Evolutionary conservation across 37 sponge, comb jelly and placozoan genomes (phyloP).

Genomic region (Diacarnus erythraeanus): DNA sequence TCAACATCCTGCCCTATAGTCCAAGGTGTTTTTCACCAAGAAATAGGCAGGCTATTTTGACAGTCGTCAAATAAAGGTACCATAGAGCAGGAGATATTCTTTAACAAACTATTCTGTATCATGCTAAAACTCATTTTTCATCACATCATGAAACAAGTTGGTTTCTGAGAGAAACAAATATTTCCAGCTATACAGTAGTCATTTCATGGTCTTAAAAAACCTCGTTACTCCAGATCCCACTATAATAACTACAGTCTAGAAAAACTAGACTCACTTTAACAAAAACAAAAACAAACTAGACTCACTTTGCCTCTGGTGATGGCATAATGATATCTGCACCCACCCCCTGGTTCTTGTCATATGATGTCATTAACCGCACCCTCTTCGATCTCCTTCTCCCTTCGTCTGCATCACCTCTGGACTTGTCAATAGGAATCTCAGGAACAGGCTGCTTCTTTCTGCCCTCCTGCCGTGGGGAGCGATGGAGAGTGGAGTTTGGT

Average conservation of each 20-base stretch:
- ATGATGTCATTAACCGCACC: not conserved
- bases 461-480: not conserved
- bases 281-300: not conserved
- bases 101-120: no score
- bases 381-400: not conserved
- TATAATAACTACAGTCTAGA: not conserved
- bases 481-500: not conserved
- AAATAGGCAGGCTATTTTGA: no score
- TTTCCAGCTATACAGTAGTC: no score
- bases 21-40: no score
- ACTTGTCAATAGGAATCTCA: not conserved
- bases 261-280: not conserved
- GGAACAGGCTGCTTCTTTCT: not conserved
- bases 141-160: no score
- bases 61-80: no score
- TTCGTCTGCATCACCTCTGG: not conserved
- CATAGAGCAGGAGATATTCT: no score
- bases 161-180: no score
- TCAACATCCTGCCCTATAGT: no score
- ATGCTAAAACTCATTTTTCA: no score
- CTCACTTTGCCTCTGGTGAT: constrained; percentile 25
- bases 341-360: not conserved
- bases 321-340: constrained; percentile 26
- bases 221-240: no score
- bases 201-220: no score